Base-by-base conservation (phyloP, 1,140 invertebrate species). In the Cyclargus thomasi region DNA sequence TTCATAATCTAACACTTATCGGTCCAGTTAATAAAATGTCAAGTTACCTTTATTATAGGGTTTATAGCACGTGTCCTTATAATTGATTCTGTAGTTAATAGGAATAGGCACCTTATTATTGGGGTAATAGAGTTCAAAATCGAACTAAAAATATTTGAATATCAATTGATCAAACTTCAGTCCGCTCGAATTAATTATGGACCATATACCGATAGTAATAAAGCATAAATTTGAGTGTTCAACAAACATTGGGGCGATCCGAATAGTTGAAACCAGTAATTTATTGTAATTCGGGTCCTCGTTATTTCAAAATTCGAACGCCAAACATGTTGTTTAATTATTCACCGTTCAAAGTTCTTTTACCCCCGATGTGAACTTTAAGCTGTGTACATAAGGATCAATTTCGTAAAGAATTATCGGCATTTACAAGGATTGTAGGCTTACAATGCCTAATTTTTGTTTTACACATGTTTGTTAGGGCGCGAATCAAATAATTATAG, bases 281-380 rank as follows among this genome's bases (percentile, higher is more conserved):
- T 84, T 84, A 55, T 69, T 78, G 74, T 81, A 80, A 82, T 78
- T 76, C 72, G 71, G 53, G 53, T 65, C 63, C 73, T 74, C 68
- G 72, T 75, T 77, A 72, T 70, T 69, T 70, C 65, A 70, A 55
- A 68, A 74, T 70, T 68, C 70, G 70, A 78, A 29, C 29, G 29
- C 29, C 29, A 29, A 29, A 75, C 76, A 74, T 75, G 74, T 71
- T 73, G 78, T 79, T 80, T 76, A 80, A 84, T 80, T 80, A 74
- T 73, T 69, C 64, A 67, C 68, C 69, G 74, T 77, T 70, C 29
- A 29, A 8, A 3, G 29, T 70, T 67, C 47, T 36, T 70, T 65
- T 79, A 79, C 17, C 17, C 10, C 18, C 16, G 18, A 59, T 29
- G 29, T 29, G 29, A 29, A 4, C 29, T 64, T 39, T 64, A 17